Percentiles rank a stretch among this genome's conserved stretches.
phyloP scores from a whole-genome alignment of 2,888 invertebrate genomes.

The Mimas tiliae region DNA sequence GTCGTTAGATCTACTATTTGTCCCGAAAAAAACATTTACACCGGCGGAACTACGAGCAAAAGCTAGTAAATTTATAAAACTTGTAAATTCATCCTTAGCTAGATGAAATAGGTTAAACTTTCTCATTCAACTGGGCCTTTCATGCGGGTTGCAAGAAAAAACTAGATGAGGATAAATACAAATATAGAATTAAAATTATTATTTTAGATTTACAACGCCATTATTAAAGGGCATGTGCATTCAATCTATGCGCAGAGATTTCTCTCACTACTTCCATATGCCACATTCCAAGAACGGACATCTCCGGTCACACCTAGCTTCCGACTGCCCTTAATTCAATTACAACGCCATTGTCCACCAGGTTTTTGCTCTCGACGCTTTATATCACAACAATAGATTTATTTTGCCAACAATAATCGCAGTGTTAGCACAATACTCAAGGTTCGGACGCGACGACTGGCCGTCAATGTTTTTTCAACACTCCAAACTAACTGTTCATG shows the following conservation, averaged over 20 bases:
- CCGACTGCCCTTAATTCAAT: slow-evolving; percentile 74
- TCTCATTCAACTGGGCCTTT: too few species aligned
- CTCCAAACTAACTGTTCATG: slow-evolving; percentile 67
- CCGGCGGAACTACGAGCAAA: too few species aligned
- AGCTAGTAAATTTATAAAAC: too few species aligned
- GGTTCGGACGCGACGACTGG: slow-evolving; percentile 52
- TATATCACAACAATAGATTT: slow-evolving; percentile 66
- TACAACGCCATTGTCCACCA: slow-evolving; percentile 63
- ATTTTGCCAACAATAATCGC: slow-evolving; percentile 83
- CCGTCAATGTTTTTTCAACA: slow-evolving; percentile 59
- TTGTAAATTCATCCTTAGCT: too few species aligned
- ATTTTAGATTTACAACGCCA: too few species aligned
- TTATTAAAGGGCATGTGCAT: slow-evolving; percentile 8
- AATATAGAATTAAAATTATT: too few species aligned
- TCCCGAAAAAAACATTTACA: too few species aligned
- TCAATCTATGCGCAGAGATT: not conserved
- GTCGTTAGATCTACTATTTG: too few species aligned
- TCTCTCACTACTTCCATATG: slow-evolving; percentile 7
- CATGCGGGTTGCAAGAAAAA: too few species aligned
- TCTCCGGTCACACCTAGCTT: slow-evolving; percentile 45
- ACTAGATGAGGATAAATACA: too few species aligned
- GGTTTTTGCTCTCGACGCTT: slow-evolving; percentile 69
- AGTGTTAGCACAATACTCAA: slow-evolving; percentile 51
- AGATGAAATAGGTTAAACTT: too few species aligned
- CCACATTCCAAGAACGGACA: slow-evolving; percentile 50